A percentile compares a stretch with the other conserved stretches of the same genome.
Evolutionary conservation across 2,888 invertebrate genomes (phyloP).

Genomic region (Sepioteuthis lessoniana): DNA sequence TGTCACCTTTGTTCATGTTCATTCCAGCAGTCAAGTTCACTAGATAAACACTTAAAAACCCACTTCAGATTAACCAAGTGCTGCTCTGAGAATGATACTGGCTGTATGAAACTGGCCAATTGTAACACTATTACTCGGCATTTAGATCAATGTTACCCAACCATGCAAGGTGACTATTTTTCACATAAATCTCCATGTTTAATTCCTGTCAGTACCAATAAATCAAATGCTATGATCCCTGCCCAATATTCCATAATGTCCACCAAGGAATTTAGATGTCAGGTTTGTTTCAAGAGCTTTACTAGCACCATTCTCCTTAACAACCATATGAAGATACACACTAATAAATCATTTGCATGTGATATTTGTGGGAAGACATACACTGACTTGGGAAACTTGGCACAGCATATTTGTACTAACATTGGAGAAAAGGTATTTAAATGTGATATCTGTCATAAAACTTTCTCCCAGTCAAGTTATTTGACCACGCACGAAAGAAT

Average conservation of each 20-base stretch:
- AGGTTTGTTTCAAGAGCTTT: conserved; percentile 36
- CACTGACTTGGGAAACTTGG: neutral
- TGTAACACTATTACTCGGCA: neutral
- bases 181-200: neutral
- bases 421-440: neutral
- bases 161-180: neutral
- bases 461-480: conserved; percentile 36
- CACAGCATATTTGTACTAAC: neutral
- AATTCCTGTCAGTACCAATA: neutral
- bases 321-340: neutral
- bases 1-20: conserved; percentile 35
- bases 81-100: neutral
- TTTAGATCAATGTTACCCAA: neutral
- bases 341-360: conserved; percentile 6
- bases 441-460: conserved; percentile 24
- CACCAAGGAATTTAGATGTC: neutral
- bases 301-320: neutral
- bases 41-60: neutral
- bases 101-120: neutral
- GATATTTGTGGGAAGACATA: neutral
- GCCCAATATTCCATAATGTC: neutral
- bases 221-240: neutral
- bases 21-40: neutral
- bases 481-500: neutral
- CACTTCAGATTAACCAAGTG: neutral